Base-by-base conservation (phyloP, 1,140 invertebrate genomes). In the Andrena cerasifolii region DNA sequence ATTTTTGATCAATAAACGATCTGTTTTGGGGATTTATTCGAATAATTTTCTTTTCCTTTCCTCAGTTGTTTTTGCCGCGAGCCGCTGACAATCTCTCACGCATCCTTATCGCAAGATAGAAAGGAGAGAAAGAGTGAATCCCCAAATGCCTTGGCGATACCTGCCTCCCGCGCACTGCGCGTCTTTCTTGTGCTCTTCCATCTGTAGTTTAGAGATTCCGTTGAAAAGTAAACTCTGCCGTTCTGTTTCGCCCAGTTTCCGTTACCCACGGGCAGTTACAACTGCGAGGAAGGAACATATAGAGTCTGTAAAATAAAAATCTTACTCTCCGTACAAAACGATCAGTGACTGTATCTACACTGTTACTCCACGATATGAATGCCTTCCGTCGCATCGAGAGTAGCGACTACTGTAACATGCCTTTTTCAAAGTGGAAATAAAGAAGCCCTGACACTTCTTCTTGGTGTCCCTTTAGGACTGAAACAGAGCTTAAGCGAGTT, bases 1-100 rank as follows among this genome's bases (percentile, higher is more conserved):
- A 89, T 87, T 90, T 90, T 90, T 86, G 86, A 90, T 87, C 88
- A 90, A 90, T 89, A 87, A 90, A 90, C 84, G 87, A 89, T 90
- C 89, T 89, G 85, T 90, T 90, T 88, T 90, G 87, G 88, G 86
- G 88, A 89, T 87, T 87, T 85, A 83, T 78, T 82, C 63, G 84
- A 72, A 72, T 71, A 10, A 72, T 45, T 72, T 56, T 65, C n/a
- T 62, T 56, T 71, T 68, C 68, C 62, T 72, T 76, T 80, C 75
- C 75, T 77, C 1, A 71, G 53, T 77, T 68, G 67, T 16, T 67
- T 24, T 53, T n/a, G 21, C 8, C n/a, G 18, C 3, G 63, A 65
- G 14, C 14, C 43, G 31, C 28, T 18, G 10, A 33, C 12, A 2
- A 14, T 5, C 12, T 5, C 12, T 51, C 18, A 33, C 12, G 16